Percentiles rank a stretch among this genome's conserved stretches.
Evolutionary conservation across 2,113 vertebrate genomes (phyloP).

Genomic region (Oriolus oriolus): DNA sequence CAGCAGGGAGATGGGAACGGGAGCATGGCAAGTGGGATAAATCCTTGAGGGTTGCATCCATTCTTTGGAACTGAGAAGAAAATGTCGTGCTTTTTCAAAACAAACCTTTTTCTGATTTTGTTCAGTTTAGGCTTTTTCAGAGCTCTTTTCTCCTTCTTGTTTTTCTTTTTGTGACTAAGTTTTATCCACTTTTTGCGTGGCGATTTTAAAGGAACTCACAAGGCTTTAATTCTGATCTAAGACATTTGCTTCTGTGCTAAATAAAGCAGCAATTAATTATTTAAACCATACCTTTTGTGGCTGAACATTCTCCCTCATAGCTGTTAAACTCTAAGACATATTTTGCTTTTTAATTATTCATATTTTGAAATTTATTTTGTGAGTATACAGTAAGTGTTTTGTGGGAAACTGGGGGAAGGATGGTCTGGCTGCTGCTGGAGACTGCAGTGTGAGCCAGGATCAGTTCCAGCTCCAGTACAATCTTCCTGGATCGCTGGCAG

Average conservation of each 20-base stretch:
- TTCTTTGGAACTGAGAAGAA: neutral
- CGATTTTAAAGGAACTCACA: neutral
- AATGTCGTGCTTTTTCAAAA: neutral
- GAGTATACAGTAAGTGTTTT: neutral
- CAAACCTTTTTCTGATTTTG: neutral
- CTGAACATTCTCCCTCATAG: neutral
- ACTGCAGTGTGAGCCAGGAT: neutral
- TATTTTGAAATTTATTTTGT: constrained; percentile 30
- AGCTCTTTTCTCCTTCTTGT: neutral
- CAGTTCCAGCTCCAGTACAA: neutral
- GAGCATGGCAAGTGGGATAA: neutral
- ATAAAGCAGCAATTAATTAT: constrained; percentile 63
- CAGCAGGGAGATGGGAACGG: neutral
- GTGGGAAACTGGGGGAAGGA: neutral
- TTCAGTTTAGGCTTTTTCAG: neutral
- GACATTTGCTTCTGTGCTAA: constrained; percentile 41
- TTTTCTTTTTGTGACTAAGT: neutral
- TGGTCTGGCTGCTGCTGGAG: neutral
- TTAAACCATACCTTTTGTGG: constrained; percentile 55
- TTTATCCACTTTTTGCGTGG: neutral
- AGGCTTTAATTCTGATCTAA: constrained; percentile 40
- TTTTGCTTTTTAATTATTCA: constrained; percentile 61
- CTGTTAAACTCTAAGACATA: constrained; percentile 30
- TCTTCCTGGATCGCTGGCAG: neutral
- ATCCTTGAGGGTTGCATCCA: neutral